Conservation (phyloP, 2,113 vertebrate species). For the Pelodiscus sinensis region DNA sequence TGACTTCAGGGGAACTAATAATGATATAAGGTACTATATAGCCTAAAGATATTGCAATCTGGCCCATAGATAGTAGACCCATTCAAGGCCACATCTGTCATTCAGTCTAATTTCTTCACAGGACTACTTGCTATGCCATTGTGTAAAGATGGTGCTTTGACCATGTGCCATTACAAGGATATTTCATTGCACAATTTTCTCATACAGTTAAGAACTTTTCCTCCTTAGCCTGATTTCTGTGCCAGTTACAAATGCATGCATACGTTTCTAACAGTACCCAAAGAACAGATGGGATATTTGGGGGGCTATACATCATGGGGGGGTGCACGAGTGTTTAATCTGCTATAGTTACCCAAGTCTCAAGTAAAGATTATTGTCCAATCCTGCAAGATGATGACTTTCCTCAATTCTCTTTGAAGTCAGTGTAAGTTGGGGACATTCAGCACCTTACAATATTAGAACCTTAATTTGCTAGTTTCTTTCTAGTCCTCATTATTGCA, state of each 20-base stretch:
- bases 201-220: background rate
- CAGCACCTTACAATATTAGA: background rate
- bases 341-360: background rate
- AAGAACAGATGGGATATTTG: background rate
- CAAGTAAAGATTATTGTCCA: background rate
- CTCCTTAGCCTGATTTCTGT: background rate
- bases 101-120: too few species aligned
- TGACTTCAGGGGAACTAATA: background rate
- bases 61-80: background rate
- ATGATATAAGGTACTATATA: background rate
- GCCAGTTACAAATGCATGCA: background rate
- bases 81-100: fast-evolving
- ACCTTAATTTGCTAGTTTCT: background rate
- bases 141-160: background rate
- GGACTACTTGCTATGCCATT: background rate
- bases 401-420: background rate
- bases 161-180: fast-evolving
- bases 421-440: background rate
- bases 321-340: fast-evolving
- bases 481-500: background rate
- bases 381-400: background rate
- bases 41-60: background rate
- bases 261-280: background rate
- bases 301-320: too few species aligned
- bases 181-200: background rate